Conservation (phyloP, 2,888 invertebrate genomes). For the Pseudococcus viburni region DNA sequence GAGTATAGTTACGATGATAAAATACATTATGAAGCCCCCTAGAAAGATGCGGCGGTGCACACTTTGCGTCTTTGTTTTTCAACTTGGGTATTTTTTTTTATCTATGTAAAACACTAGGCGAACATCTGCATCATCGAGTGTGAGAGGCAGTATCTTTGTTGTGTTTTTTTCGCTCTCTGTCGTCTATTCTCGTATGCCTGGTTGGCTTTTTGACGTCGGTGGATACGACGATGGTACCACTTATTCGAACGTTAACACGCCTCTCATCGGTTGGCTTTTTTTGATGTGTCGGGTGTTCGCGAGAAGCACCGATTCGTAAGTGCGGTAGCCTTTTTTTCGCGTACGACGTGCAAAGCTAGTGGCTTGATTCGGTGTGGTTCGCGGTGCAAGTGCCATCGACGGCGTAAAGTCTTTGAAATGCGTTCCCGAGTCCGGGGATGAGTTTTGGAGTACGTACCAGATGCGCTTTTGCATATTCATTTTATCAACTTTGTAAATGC, state of each 20-base stretch:
- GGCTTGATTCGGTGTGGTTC: background rate
- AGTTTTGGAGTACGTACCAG: slow-evolving; percentile 95
- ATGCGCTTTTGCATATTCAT: slow-evolving; percentile 91
- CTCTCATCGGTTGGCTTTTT: slow-evolving; percentile 12
- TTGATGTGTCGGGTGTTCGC: slow-evolving; percentile 20
- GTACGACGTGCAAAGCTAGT: background rate
- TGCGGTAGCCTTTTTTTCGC: slow-evolving; percentile 22
- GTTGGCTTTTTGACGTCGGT: background rate
- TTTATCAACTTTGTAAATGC: slow-evolving; percentile 92
- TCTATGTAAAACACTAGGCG: slow-evolving; percentile 16
- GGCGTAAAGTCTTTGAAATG: background rate
- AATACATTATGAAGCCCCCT: slow-evolving; percentile 24
- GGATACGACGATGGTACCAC: slow-evolving; percentile 15
- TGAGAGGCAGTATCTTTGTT: background rate
- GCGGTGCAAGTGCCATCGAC: slow-evolving; percentile 21
- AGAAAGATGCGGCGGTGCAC: slow-evolving; percentile 10
- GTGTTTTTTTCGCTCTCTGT: background rate
- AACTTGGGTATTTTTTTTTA: background rate
- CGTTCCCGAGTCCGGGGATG: slow-evolving; percentile 69
- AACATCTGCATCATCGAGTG: slow-evolving; percentile 18
- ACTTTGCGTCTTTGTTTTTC: slow-evolving; percentile 5
- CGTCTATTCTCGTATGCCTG: background rate
- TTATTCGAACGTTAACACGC: slow-evolving; percentile 26
- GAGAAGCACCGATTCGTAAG: background rate
- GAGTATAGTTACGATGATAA: background rate